phyloP scores from a whole-genome alignment of 2,113 vertebrate species.

The Potamarius usumacintae region DNA sequence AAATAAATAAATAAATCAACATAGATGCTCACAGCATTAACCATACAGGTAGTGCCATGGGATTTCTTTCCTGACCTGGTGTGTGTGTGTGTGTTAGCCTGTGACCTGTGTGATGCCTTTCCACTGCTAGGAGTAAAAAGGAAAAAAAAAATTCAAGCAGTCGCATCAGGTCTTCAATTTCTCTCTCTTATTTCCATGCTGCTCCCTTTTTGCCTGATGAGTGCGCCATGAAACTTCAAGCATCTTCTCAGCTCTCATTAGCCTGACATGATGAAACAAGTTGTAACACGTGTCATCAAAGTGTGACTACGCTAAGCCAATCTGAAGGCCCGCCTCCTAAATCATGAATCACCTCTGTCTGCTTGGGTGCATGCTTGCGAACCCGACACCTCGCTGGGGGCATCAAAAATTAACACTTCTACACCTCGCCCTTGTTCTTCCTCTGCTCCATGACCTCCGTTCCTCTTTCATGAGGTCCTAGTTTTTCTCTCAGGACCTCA shows the following conservation, averaged over 20 bases:
- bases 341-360: conserved; percentile 75
- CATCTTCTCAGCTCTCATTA: conserved; percentile 73
- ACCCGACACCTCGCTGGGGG: conserved; percentile 56
- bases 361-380: conserved; percentile 22
- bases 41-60: not conserved
- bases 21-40: not conserved
- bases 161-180: conserved; percentile 24
- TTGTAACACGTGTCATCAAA: conserved; percentile 75
- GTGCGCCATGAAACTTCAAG: conserved; percentile 61
- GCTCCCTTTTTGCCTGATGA: conserved; percentile 29
- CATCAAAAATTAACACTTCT: conserved; percentile 76
- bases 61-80: not conserved
- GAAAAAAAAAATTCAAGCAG: not conserved
- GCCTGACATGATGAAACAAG: conserved; percentile 76
- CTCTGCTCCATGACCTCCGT: conserved; percentile 23
- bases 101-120: no score
- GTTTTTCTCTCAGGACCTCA: conserved; percentile 21
- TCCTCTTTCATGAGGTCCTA: conserved; percentile 20
- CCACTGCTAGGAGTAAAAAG: no score
- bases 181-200: not conserved
- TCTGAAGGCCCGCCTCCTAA: conserved; percentile 71
- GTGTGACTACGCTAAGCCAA: conserved; percentile 61
- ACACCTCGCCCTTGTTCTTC: conserved; percentile 54
- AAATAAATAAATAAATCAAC: not conserved
- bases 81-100: no score